phyloP scores from a whole-genome alignment of 2,113 vertebrate genomes.

The Eptesicus fuscus region DNA sequence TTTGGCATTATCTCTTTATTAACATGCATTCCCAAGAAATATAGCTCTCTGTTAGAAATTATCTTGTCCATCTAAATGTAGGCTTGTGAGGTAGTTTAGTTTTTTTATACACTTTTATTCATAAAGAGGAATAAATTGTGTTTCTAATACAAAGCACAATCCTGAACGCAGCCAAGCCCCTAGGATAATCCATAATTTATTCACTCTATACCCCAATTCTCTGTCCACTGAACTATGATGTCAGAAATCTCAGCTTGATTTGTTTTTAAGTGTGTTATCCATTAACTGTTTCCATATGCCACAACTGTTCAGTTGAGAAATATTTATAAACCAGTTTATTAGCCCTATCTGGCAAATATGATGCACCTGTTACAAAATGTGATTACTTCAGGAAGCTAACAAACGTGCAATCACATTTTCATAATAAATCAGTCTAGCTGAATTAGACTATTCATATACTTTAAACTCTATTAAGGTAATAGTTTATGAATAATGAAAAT shows the following conservation, averaged over 20 bases:
- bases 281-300: slow-evolving; percentile 48
- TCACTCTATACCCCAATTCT: neutral
- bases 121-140: slow-evolving; percentile 4
- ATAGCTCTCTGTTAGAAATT: slow-evolving; percentile 3
- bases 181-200: slow-evolving; percentile 17
- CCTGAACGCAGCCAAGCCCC: neutral
- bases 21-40: neutral
- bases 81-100: neutral
- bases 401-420: slow-evolving; percentile 57
- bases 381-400: slow-evolving; percentile 61
- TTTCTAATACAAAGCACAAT: slow-evolving; percentile 19
- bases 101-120: neutral
- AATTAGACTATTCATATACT: slow-evolving; percentile 61
- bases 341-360: slow-evolving; percentile 47
- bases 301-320: slow-evolving; percentile 53
- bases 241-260: slow-evolving; percentile 46
- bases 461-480: slow-evolving; percentile 69
- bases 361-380: slow-evolving; percentile 61
- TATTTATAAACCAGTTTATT: slow-evolving; percentile 64
- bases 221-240: slow-evolving; percentile 26
- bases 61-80: neutral
- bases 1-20: neutral
- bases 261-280: slow-evolving; percentile 54
- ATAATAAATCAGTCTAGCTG: slow-evolving; percentile 49
- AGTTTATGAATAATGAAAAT: slow-evolving; percentile 61